These are phyloP conservation scores for Drosophila eohydei DNA, from an alignment of 2,888 invertebrate species.

Conservation along the genomic window DNA sequence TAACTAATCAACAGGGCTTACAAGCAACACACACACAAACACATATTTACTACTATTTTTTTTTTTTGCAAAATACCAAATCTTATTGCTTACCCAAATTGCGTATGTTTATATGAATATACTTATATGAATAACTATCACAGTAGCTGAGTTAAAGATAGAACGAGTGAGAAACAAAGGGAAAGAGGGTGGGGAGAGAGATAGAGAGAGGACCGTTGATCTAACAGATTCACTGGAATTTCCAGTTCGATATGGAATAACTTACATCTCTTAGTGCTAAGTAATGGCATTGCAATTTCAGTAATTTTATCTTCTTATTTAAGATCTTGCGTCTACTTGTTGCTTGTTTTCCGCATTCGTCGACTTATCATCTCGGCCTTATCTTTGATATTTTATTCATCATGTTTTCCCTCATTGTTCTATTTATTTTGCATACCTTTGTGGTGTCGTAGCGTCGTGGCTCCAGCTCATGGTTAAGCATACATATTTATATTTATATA, in stretches of 20 bases:
- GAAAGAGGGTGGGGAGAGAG: background rate
- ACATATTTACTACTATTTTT: background rate
- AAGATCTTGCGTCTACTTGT: background rate
- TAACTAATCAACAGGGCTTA: background rate
- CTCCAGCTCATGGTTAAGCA: background rate
- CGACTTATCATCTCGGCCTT: constrained; percentile 4
- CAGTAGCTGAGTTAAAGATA: background rate
- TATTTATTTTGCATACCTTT: constrained; percentile 9
- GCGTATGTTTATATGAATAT: background rate
- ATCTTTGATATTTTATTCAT: constrained; percentile 5
- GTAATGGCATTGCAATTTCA: background rate
- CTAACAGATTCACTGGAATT: background rate
- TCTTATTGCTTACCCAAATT: background rate
- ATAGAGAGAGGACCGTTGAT: background rate
- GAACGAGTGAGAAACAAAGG: background rate
- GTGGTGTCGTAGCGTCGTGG: too few relatives aligned
- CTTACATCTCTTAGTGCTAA: background rate
- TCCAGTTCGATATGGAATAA: background rate
- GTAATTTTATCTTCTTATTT: constrained; percentile 1
- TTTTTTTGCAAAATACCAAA: background rate
- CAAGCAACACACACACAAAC: background rate
- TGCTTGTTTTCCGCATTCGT: constrained; percentile 12
- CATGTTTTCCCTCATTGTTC: background rate
- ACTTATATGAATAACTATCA: background rate
- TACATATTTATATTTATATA: background rate